Evolutionary conservation across 1,140 invertebrate species (phyloP), one percentile per base, ranked within the genome.

Genomic region (Bombus fervidus): DNA sequence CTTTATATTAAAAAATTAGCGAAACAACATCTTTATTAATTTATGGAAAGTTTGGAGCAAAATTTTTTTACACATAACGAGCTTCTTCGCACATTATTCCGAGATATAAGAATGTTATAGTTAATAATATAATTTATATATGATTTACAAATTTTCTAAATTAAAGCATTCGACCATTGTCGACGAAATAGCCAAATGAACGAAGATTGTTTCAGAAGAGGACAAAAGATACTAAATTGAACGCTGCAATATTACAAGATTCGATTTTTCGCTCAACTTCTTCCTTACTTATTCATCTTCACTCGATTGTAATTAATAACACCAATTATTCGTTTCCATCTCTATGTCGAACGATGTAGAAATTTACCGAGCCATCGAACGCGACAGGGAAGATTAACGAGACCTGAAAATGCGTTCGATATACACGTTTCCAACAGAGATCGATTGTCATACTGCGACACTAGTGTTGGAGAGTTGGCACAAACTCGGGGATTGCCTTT

Each of bases 371-470:
- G 31, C 47, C 22, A 37, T n/a, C 34, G 34, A 41, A 85, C 68
- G 43, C 71, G 59, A 57, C 66, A 34, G 31, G 53, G 4, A 66
- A 90, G 83, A 87, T 75, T 83, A 83, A 87, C 82, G 79, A 76
- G 83, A 75, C 43, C 66, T 73, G 82, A 87, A 85, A 75, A 87
- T 87, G 86, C 82, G 86, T 81, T 72, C 79, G 64, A 81, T 74
- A 75, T 83, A 86, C 79, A 57, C 66, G 88, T 83, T 71, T 69
- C 85, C 81, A 59, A 81, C 76, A 71, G 83, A 93, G 92, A 93
- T 93, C 91, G 92, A 93, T 93, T 93, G 92, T 92, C 92, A 91
- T 93, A 93, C 89, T 93, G 92, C 92, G 92, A 93, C 92, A 93
- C 86, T 87, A 86, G 89, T 89, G 87, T 92, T 87, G 89, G 88